A percentile compares a stretch with the other conserved stretches of the same genome.
Evolutionary conservation across 1,140 invertebrate species (phyloP).

Genomic region (Steinernema feltiae): DNA sequence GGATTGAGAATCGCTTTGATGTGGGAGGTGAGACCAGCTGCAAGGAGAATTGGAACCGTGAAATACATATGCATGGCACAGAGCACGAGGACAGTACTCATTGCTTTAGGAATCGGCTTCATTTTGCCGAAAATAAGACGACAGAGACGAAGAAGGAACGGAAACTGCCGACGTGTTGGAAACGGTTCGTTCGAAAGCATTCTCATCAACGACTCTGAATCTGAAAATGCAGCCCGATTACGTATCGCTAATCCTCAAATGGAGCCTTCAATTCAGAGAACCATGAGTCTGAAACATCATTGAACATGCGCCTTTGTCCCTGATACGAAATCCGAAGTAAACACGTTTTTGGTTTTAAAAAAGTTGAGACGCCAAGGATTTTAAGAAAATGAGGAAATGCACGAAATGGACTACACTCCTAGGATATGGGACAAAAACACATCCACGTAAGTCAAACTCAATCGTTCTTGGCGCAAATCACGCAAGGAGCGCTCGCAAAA

Average conservation of each 20-base stretch:
- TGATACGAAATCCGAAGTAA: not conserved
- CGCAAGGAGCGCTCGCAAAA: not conserved
- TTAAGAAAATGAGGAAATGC: not conserved
- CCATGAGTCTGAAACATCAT: not conserved
- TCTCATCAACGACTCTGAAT: not conserved
- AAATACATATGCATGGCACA: conserved; percentile 6
- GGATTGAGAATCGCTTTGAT: not conserved
- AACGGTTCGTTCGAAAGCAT: not conserved
- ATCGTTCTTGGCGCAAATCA: not conserved
- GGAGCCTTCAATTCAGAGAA: not conserved
- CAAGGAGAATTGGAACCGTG: not conserved
- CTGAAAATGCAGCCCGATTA: not conserved
- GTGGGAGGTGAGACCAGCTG: not conserved
- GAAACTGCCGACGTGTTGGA: not conserved
- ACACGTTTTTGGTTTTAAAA: not conserved
- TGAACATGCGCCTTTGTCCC: not conserved
- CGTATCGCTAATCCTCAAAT: not conserved
- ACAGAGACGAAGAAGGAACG: not conserved
- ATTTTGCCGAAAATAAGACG: conserved; percentile 3
- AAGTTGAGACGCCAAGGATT: not conserved
- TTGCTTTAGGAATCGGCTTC: not conserved
- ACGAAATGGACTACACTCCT: not conserved
- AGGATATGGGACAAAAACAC: not conserved
- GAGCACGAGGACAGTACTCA: not conserved
- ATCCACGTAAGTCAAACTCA: not conserved